Evolutionary conservation across 1,140 invertebrate genomes (phyloP), one percentile per base, ranked within the genome.

Genomic region (Heterodera schachtii): DNA sequence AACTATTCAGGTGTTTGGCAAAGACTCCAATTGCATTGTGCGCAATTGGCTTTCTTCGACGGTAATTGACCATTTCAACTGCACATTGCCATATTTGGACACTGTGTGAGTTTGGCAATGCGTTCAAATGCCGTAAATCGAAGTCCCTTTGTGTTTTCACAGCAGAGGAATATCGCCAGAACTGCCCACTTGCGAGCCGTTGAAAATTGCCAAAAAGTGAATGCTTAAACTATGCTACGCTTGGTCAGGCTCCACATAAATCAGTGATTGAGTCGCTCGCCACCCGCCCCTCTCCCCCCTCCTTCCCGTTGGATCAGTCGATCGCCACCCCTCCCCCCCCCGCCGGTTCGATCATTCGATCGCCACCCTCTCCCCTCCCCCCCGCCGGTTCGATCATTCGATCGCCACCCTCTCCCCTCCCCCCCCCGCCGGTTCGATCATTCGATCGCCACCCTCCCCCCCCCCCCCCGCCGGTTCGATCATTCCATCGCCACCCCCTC

Each of bases 1-100:
- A 21, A 75, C 46, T 67, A 64, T 83, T 41, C 21, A 88, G 87
- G 84, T 88, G 46, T 57, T 85, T 41, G 87, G 87, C 13, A 84
- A 85, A 81, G 88, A 88, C 76, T 81, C 87, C 6, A 81, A 81
- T 41, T 88, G 87, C 52, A 83, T 90, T 71, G 87, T 88, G 11
- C 78, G 88, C 41, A 90, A 86, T 78, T 88, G 87, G 87, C 78
- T 88, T 52, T 64, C 79, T n/a, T 76, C 81, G 5, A 88, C 87
- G 57, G 82, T 88, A 11, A 75, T 88, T 44, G 78, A 83, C 67
- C 88, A 84, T 21, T 88, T 81, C 67, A 90, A 90, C 57, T 88
- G 87, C 60, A 88, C 88, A n/a, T 71, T 88, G 2, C 83, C 84
- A 13, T 88, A 88, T 78, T 67, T 88, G 66, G 77, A 70, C 60